Evolutionary conservation across 1,140 invertebrate genomes (phyloP).

Genomic region (Paracyclopina nana): DNA sequence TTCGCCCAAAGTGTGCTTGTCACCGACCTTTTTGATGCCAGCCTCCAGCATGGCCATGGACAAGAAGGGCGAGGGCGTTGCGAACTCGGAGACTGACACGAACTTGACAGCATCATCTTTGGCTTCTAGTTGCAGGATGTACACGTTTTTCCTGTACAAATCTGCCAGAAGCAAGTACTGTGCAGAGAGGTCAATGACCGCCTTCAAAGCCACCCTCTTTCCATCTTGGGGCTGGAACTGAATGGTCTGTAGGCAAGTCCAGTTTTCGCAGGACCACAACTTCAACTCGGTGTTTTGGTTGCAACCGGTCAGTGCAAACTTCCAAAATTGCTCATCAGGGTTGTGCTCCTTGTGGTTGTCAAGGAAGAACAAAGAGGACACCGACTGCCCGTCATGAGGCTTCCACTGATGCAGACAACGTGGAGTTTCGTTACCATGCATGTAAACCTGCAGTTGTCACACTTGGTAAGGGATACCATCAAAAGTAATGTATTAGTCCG

Average conservation of each 20-base stretch:
- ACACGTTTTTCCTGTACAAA: conserved; percentile 36
- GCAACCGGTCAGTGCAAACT: conserved; percentile 72
- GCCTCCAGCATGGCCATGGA: conserved; percentile 67
- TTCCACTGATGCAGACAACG: conserved; percentile 72
- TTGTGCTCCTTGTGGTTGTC: conserved; percentile 67
- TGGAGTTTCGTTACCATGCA: conserved; percentile 36
- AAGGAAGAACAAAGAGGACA: conserved; percentile 69
- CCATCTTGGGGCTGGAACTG: conserved; percentile 30
- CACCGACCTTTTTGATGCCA: conserved; percentile 27
- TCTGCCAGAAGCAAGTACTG: conserved; percentile 65
- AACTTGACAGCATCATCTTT: conserved; percentile 24
- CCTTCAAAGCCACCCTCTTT: conserved; percentile 38
- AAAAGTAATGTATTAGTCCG: conserved; percentile 32
- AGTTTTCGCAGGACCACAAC: conserved; percentile 76
- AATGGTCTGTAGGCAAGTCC: conserved; percentile 75
- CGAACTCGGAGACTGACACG: conserved; percentile 54
- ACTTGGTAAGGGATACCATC: conserved; percentile 27
- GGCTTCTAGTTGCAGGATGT: conserved; percentile 8
- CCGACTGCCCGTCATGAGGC: conserved; percentile 61
- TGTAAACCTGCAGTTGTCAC: too few species aligned
- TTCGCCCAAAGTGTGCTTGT: conserved; percentile 20
- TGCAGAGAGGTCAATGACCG: conserved; percentile 55
- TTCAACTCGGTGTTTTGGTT: conserved; percentile 75
- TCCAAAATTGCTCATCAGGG: conserved; percentile 71
- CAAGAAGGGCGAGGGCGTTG: conserved; percentile 55